A percentile compares a stretch with the other conserved stretches of the same genome.
phyloP scores from a whole-genome alignment of 1,140 invertebrate genomes.

The Cydia strobilella region DNA sequence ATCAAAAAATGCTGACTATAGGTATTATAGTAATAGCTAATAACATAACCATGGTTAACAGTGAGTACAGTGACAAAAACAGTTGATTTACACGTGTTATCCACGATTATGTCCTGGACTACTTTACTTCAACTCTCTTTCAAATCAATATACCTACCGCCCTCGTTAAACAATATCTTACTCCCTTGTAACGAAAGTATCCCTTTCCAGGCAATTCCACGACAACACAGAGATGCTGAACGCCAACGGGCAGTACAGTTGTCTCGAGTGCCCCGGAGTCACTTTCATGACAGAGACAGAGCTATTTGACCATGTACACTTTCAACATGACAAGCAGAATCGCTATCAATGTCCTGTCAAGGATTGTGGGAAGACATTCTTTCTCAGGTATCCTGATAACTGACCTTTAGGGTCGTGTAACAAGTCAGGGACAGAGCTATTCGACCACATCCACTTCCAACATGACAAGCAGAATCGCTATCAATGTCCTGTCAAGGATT shows the following conservation, averaged over 20 bases:
- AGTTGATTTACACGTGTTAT: too few relatives aligned
- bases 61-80: too few relatives aligned
- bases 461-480: too few relatives aligned
- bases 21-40: too few relatives aligned
- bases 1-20: too few relatives aligned
- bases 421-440: constrained; percentile 61
- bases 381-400: constrained; percentile 50
- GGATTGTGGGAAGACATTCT: constrained; percentile 68
- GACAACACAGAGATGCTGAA: constrained; percentile 44
- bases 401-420: background rate
- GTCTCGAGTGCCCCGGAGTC: constrained; percentile 46
- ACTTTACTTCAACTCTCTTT: too few relatives aligned
- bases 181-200: too few relatives aligned
- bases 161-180: too few relatives aligned
- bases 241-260: constrained; percentile 50
- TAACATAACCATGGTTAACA: too few relatives aligned
- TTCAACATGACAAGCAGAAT: constrained; percentile 64
- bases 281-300: constrained; percentile 63
- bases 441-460: constrained; percentile 72
- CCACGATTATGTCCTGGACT: too few relatives aligned
- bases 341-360: constrained; percentile 64
- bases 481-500: too few relatives aligned
- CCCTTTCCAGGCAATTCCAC: constrained; percentile 62
- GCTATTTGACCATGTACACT: constrained; percentile 74
- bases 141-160: too few relatives aligned